Percentiles rank a stretch among this genome's conserved stretches.
Evolutionary conservation across 2,113 vertebrate genomes (phyloP).

Genomic region (Actinemys pallida): DNA sequence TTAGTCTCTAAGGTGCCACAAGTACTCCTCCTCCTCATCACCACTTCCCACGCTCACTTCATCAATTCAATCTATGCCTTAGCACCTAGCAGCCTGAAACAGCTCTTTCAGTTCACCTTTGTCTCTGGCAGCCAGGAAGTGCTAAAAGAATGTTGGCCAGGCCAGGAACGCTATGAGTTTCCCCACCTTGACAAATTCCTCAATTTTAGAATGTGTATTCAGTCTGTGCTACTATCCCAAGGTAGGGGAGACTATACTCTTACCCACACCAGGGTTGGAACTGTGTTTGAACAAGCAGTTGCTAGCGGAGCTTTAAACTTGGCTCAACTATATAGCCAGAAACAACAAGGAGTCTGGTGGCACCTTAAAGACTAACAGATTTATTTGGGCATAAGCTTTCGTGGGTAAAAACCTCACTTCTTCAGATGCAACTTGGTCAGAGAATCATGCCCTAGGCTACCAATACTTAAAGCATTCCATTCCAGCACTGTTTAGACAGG

Average conservation of each 20-base stretch:
- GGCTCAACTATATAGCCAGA: neutral
- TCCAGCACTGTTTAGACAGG: fast-evolving
- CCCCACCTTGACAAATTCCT: neutral
- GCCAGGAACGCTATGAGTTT: neutral
- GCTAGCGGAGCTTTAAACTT: neutral
- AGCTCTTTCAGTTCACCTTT: neutral
- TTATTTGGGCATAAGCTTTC: no score
- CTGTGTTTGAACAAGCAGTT: fast-evolving
- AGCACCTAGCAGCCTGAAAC: fast-evolving
- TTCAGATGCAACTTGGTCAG: neutral
- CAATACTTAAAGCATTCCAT: neutral
- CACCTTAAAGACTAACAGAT: no score
- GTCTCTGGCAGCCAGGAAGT: neutral
- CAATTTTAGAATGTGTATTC: neutral
- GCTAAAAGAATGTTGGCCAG: neutral
- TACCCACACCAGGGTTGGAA: fast-evolving
- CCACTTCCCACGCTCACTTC: fast-evolving
- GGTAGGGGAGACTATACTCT: neutral
- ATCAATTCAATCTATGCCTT: neutral
- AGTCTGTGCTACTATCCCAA: neutral
- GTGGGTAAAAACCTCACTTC: no score
- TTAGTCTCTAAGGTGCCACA: no score
- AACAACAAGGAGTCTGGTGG: no score
- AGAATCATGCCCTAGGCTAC: neutral
- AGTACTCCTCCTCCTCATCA: no score